Conservation (phyloP, 2,113 vertebrate genomes). For the Aramus guarauna region DNA sequence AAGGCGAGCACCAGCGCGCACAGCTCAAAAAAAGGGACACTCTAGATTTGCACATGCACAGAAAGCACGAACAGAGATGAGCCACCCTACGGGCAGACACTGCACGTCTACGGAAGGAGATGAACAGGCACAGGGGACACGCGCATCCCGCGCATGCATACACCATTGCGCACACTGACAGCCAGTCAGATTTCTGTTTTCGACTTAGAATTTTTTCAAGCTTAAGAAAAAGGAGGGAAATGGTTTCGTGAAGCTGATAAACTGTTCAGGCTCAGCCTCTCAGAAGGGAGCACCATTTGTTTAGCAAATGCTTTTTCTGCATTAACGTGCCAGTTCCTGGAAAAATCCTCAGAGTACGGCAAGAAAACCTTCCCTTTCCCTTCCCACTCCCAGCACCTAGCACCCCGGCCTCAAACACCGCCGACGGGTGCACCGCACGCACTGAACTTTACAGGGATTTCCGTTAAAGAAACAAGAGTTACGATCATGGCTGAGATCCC, state of each 20-base stretch:
- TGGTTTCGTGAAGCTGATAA: neutral
- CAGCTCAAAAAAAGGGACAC: conserved; percentile 56
- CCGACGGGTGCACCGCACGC: neutral
- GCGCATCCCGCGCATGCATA: conserved; percentile 73
- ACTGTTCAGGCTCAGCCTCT: conserved; percentile 52
- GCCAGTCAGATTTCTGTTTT: neutral
- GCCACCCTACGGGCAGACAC: conserved; percentile 61
- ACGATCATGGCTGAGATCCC: conserved; percentile 56
- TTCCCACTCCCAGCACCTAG: conserved; percentile 15
- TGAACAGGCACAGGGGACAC: conserved; percentile 65
- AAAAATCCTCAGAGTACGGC: conserved; percentile 21
- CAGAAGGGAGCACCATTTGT: conserved; percentile 33
- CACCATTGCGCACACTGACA: neutral
- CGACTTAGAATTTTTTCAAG: neutral
- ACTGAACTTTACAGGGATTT: conserved; percentile 49
- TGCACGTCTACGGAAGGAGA: conserved; percentile 47
- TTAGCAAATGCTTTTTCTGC: conserved; percentile 9
- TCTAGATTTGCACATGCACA: conserved; percentile 76
- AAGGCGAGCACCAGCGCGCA: conserved; percentile 65
- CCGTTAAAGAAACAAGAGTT: conserved; percentile 41
- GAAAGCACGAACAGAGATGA: conserved; percentile 72
- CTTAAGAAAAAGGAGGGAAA: conserved; percentile 41
- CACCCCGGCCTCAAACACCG: neutral
- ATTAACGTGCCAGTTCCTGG: conserved; percentile 24
- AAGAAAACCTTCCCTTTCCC: conserved; percentile 8